Evolutionary conservation across 2,888 invertebrate genomes (phyloP).

Genomic region (Trissoscelio sp.): DNA sequence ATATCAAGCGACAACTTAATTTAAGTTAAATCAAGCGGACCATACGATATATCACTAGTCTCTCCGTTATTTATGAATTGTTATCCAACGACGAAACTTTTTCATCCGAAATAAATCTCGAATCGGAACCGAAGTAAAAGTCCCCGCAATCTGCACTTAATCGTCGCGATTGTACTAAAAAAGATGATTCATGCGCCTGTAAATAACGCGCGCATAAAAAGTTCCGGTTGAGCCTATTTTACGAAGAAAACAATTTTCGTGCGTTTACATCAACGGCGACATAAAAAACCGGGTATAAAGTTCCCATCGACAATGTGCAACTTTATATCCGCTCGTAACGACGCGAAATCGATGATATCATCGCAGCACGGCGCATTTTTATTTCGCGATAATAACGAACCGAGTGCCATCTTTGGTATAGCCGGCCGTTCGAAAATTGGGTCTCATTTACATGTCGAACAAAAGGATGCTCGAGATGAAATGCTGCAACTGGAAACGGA

Average conservation of each 20-base stretch:
- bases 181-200: conserved; percentile 61
- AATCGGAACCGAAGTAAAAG: conserved; percentile 44
- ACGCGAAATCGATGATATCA: conserved; percentile 63
- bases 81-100: conserved; percentile 18
- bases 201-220: conserved; percentile 57
- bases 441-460: conserved; percentile 71
- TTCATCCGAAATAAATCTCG: conserved; percentile 51
- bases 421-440: conserved; percentile 66
- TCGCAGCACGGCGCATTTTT: conserved; percentile 57
- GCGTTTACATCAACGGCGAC: conserved; percentile 41
- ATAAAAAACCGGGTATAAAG: conserved; percentile 50
- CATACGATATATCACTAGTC: conserved; percentile 15
- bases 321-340: conserved; percentile 54
- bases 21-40: conserved; percentile 41
- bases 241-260: conserved; percentile 48
- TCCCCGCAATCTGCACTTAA: conserved; percentile 52
- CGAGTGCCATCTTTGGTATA: conserved; percentile 63
- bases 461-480: conserved; percentile 64
- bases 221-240: conserved; percentile 49
- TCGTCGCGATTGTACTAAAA: conserved; percentile 58
- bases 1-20: conserved; percentile 51
- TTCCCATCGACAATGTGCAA: conserved; percentile 58
- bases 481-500: conserved; percentile 59
- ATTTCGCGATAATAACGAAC: conserved; percentile 63
- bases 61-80: conserved; percentile 47